phyloP scores from a whole-genome alignment of 2,888 invertebrate genomes.

The Boloria selene region DNA sequence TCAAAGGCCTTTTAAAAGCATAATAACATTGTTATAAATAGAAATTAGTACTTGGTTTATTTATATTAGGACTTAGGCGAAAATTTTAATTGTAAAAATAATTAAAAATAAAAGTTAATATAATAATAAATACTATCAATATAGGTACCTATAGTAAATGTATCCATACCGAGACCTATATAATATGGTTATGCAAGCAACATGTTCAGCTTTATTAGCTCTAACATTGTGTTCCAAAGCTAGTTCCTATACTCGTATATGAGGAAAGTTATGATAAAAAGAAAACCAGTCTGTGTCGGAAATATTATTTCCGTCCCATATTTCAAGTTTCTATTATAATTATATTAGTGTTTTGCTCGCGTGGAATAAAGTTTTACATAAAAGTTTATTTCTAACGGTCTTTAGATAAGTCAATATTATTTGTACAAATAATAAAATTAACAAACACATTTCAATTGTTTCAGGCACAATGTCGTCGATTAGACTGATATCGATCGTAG shows the following conservation, averaged over 20 bases:
- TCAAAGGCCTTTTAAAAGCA: background rate
- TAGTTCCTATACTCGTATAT: conserved; percentile 1
- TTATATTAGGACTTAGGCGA: no score
- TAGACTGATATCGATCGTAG: conserved; percentile 63
- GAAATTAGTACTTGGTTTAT: no score
- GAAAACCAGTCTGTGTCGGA: conserved; percentile 22
- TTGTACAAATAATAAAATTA: background rate
- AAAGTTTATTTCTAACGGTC: background rate
- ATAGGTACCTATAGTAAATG: no score
- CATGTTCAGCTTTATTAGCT: conserved; percentile 15
- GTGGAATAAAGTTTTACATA: background rate
- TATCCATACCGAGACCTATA: background rate
- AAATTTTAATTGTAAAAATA: no score
- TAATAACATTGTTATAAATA: background rate
- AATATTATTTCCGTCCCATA: conserved; percentile 25
- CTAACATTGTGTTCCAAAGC: conserved; percentile 8
- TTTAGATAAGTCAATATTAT: background rate
- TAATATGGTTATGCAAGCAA: conserved; percentile 5
- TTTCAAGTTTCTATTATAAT: conserved; percentile 19
- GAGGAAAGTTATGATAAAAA: conserved; percentile 24
- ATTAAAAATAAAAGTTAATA: background rate
- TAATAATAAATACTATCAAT: conserved; percentile 1
- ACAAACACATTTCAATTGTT: conserved; percentile 33
- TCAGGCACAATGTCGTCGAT: conserved; percentile 72
- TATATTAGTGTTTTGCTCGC: conserved; percentile 12